Evolutionary conservation across 2,888 invertebrate species (phyloP).

Genomic region (Pristionchus entomophagus): DNA sequence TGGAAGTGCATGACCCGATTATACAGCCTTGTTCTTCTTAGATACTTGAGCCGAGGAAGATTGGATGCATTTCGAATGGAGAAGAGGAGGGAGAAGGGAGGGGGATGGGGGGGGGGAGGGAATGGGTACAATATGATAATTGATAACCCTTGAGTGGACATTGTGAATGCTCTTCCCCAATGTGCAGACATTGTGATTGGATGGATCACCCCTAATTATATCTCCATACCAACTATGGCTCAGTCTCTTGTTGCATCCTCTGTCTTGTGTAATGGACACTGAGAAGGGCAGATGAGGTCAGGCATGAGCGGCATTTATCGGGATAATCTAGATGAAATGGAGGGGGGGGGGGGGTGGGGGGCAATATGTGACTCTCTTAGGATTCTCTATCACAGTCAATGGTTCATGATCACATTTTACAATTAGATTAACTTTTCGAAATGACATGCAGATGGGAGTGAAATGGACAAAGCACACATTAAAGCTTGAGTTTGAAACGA

Average conservation of each 20-base stretch:
- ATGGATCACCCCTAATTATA: not conserved
- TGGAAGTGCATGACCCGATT: conserved; percentile 13
- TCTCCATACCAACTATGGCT: not conserved
- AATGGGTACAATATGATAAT: not conserved
- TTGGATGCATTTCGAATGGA: not conserved
- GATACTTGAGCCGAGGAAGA: conserved; percentile 6
- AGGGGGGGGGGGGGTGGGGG: too few species aligned
- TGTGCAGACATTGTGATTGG: too few species aligned
- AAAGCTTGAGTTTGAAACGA: conserved; percentile 1
- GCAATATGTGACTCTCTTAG: not conserved
- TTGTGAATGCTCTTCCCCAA: not conserved
- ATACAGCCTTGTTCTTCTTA: conserved; percentile 14
- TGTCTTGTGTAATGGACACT: not conserved
- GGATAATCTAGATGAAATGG: too few species aligned
- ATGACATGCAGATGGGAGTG: conserved; percentile 3
- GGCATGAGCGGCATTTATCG: not conserved
- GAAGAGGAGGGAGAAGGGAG: not conserved
- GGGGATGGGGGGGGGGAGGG: not conserved
- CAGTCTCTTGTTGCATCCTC: not conserved
- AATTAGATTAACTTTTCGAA: too few species aligned
- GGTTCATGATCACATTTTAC: not conserved
- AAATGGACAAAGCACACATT: not conserved
- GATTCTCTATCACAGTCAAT: not conserved
- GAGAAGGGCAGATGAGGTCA: not conserved
- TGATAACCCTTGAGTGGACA: conserved; percentile 20